A percentile compares a stretch with the other conserved stretches of the same genome.
phyloP scores from a whole-genome alignment of 2,797 vertebrate species.

The Cynopterus sphinx region DNA sequence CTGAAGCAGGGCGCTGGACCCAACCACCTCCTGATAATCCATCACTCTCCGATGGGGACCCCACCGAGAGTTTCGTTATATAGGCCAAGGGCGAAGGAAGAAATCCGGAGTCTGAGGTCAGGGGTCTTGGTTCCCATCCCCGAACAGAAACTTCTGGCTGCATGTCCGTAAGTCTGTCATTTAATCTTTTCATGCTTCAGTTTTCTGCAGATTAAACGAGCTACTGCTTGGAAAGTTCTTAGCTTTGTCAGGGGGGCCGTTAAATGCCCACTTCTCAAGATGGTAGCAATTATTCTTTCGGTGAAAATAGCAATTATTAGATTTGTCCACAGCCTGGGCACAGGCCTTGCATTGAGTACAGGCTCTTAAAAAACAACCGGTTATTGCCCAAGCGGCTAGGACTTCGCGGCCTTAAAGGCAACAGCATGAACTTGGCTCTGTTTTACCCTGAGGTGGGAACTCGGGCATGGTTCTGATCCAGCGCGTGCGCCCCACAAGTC shows the following conservation, averaged over 20 bases:
- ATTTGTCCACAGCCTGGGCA: neutral
- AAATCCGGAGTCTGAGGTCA: neutral
- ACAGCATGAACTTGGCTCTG: neutral
- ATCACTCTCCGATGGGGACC: fast-evolving
- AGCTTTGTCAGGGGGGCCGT: too few species aligned
- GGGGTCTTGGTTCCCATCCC: neutral
- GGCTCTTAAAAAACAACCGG: neutral
- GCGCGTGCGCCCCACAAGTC: fast-evolving
- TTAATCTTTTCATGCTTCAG: neutral
- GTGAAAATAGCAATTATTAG: neutral
- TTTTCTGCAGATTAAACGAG: neutral
- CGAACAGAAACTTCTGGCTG: neutral
- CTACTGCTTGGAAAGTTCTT: neutral
- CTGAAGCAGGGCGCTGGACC: neutral
- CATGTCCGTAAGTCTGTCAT: too few species aligned
- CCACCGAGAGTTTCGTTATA: neutral
- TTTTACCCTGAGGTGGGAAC: neutral
- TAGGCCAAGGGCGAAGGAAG: neutral
- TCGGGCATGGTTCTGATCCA: too few species aligned
- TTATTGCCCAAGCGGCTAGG: neutral
- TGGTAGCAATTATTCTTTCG: neutral
- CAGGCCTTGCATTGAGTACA: neutral
- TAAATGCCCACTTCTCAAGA: neutral
- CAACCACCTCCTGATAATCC: neutral
- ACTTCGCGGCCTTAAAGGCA: neutral